Conservation (phyloP, 2,797 vertebrate genomes). For the Pristis pectinata region DNA sequence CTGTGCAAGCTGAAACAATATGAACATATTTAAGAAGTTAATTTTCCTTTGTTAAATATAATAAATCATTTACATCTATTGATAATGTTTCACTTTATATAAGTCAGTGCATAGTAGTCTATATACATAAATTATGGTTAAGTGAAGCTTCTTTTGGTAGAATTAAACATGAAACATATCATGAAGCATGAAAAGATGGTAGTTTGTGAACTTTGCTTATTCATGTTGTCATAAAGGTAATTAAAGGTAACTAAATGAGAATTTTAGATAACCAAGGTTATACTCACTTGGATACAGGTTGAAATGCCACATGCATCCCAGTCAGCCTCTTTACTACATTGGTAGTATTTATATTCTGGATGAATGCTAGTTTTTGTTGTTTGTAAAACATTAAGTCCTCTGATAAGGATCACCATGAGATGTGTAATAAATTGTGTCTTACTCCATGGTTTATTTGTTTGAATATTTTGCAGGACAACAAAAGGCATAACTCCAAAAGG, state of each 20-base stretch:
- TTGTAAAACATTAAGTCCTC: background rate
- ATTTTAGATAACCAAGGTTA: background rate
- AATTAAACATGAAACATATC: background rate
- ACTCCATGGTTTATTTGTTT: background rate
- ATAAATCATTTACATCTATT: background rate
- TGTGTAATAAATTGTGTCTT: background rate
- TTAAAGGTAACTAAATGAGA: background rate
- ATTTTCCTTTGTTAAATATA: background rate
- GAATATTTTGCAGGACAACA: background rate
- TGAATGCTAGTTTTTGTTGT: background rate
- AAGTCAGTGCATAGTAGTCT: background rate
- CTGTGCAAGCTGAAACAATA: conserved; percentile 59
- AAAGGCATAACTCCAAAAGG: background rate
- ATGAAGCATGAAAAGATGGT: background rate
- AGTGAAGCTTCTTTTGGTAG: background rate
- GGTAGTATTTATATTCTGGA: background rate
- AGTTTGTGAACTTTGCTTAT: background rate
- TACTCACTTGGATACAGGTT: background rate
- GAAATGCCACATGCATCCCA: background rate
- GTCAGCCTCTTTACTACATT: background rate
- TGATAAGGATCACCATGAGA: background rate
- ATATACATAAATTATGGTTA: background rate
- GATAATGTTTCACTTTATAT: background rate
- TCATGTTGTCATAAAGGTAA: background rate
- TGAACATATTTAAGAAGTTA: conserved; percentile 39